A percentile compares a stretch with the other conserved stretches of the same genome.
Conservation (phyloP, 1,140 invertebrate genomes). For the Brachionus paranguensis region DNA sequence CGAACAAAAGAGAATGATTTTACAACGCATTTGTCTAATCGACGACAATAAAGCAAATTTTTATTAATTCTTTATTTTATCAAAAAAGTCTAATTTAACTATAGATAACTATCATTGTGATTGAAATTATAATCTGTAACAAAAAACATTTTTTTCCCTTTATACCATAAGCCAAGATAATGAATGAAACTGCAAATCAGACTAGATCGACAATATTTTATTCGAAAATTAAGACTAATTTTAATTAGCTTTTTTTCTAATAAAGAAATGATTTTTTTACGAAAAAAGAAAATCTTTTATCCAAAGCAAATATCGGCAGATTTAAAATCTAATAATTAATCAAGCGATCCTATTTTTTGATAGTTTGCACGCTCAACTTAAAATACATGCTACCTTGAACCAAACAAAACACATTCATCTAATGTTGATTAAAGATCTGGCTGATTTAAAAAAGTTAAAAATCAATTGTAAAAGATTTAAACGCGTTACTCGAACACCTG, state of each 20-base stretch:
- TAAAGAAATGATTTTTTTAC: neutral
- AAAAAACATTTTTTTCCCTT: too few species aligned
- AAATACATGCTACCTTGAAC: neutral
- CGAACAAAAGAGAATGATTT: neutral
- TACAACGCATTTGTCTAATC: too few species aligned
- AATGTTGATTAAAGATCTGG: neutral
- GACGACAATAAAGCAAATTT: too few species aligned
- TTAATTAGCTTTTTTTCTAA: neutral
- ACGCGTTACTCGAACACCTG: neutral
- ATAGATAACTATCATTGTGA: too few species aligned
- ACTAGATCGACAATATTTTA: too few species aligned
- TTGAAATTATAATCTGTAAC: too few species aligned
- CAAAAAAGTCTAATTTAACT: neutral
- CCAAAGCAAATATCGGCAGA: neutral
- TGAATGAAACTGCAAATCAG: too few species aligned
- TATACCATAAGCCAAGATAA: too few species aligned
- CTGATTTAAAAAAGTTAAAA: neutral
- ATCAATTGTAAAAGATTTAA: neutral
- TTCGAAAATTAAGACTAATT: too few species aligned
- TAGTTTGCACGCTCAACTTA: neutral
- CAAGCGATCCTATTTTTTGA: neutral
- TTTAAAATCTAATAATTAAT: neutral
- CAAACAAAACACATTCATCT: neutral
- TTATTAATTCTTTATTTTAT: neutral
- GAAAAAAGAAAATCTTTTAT: neutral